Base-by-base conservation (phyloP, 53 echinoderm and acorn worm genomes). In the Antedon mediterranea region DNA sequence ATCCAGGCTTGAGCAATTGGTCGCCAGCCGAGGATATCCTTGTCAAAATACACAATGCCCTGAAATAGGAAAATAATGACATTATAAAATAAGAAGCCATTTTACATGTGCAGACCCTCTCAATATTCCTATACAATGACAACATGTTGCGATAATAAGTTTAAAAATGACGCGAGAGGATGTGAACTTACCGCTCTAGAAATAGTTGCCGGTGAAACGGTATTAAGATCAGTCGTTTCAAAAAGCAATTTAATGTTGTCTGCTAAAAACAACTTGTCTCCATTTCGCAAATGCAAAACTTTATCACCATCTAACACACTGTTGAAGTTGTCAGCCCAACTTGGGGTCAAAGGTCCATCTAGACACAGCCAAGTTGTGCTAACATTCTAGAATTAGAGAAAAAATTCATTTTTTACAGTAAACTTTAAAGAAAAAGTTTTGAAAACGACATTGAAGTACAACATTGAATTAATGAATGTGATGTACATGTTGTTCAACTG, bases 311-410 rank as follows among this genome's bases (percentile, higher is more conserved):
- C 97, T 71, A 97, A 76, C 32, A 97, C 97, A 23, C 92, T 89
- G 86, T 97, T 97, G 90, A 97, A 97, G 73, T 97, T 97, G 78
- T 97, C 97, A 0, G 92, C 89, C 97, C 97, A 97, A 82, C 87
- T 87, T 31, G 88, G 83, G 76, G 88, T 97, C 71, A 97, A 78
- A 34, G 97, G 97, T 14, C 97, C 97, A 77, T 97, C 97, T 14
- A 97, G 72, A 43, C 97, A 97, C 28, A 97, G 92, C 97, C 97
- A 97, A 72, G 97, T 97, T 3, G 89, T 97, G 82, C 97, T 89
- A 28, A 97, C 92, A 86, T 97, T 97, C 97, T 97, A 73, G 28
- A 71, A 30, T 71, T 32, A 30, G 7, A 72, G 71, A 6, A 0
- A 29, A 43, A 18, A 76, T 74, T 34, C 29, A 71, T 0, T 33